Evolutionary conservation across 2,888 invertebrate genomes (phyloP), one percentile per base, ranked within the genome.

Genomic region (Zhengitettix transpicula): DNA sequence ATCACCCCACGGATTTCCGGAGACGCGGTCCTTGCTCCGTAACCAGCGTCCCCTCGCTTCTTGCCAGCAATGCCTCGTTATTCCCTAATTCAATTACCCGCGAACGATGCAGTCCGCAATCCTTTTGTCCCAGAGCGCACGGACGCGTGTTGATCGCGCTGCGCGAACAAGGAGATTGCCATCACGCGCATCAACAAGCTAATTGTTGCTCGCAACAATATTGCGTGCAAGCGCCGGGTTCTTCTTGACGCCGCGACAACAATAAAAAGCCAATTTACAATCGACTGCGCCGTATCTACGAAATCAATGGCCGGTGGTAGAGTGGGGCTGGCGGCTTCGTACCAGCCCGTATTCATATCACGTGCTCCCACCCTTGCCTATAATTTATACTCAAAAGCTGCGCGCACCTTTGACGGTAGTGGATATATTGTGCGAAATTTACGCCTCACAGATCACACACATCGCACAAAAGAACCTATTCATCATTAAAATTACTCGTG

Each of bases 71-170:
- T 55, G 15, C 42, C 55, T 9, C 16, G 55, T 42, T 42, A 55
- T 55, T 55, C 10, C 53, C 52, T 58, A 53, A 58, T 58, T 53
- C 42, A 52, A 58, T 58, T 58, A 58, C 16, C 40, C 53, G 53
- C 42, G 58, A 58, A 58, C 53, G 58, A 58, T 58, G 58, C 52
- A 53, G 53, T 42, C 51, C 51, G 52, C 58, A 52, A 53, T 16
- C 41, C 16, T 56, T 42, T 42, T 44, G 16, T 16, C 28, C 53
- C 56, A 41, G 42, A 42, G 53, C 42, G 52, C 52, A 59, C 47
- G 61, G 61, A 59, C 56, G 61, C 61, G 59, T 61, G 59, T 47
- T 61, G 61, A 59, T 59, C 58, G 58, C 58, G 59, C 59, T 61
- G 57, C 53, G 57, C 58, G 56, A 59, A 57, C 17, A 53, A 61